Percentiles rank a stretch among this genome's conserved stretches.
Evolutionary conservation across 2,797 vertebrate species (phyloP).

Genomic region (Lycodopsis pacificus): DNA sequence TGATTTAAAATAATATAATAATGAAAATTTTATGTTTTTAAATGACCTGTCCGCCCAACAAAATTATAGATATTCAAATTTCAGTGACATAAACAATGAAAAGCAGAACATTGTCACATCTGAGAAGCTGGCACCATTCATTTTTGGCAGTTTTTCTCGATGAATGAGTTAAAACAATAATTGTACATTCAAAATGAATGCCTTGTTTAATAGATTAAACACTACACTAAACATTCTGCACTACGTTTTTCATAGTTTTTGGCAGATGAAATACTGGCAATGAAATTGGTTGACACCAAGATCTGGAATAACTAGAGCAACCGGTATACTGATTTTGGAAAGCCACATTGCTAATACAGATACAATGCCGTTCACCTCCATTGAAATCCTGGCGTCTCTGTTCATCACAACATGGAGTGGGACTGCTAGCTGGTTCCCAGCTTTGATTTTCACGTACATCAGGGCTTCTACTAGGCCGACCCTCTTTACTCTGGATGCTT

Average conservation of each 20-base stretch:
- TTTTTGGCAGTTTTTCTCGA: not conserved
- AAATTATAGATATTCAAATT: not conserved
- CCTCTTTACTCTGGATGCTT: slow-evolving; percentile 39
- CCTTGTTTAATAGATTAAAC: not conserved
- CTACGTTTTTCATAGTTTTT: not conserved
- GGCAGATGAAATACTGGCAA: not conserved
- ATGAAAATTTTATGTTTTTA: not conserved
- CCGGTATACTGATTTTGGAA: not conserved
- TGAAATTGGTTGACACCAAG: not conserved
- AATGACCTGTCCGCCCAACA: not conserved
- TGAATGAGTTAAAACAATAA: not conserved
- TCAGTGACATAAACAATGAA: not conserved
- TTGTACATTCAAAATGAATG: not conserved
- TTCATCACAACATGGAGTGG: slow-evolving; percentile 21
- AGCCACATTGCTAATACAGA: not conserved
- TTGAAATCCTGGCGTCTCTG: not conserved
- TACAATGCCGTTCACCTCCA: not conserved
- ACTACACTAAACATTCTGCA: not conserved
- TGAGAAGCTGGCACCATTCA: not conserved
- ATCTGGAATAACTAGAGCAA: not conserved
- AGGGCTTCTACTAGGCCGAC: not conserved
- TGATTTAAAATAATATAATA: not conserved
- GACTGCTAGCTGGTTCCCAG: slow-evolving; percentile 14
- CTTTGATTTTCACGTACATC: slow-evolving; percentile 28
- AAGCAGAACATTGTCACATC: not conserved